Percentiles rank a stretch among this genome's conserved stretches.
Evolutionary conservation across 2,888 invertebrate species (phyloP).

Genomic region (Pherbina coryleti): DNA sequence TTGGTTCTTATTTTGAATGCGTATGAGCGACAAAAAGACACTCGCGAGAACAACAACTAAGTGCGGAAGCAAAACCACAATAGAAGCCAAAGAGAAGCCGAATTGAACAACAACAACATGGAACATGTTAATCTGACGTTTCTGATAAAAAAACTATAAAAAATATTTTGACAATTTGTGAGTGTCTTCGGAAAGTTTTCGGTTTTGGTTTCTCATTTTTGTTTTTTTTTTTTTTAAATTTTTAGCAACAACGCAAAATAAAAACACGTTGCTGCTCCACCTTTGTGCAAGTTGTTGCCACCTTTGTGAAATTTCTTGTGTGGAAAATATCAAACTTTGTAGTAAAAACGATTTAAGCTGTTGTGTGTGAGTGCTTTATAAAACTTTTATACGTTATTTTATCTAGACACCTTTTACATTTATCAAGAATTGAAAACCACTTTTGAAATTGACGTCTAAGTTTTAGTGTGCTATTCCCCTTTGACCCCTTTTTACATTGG

Average conservation of each 20-base stretch:
- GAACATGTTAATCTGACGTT: background rate
- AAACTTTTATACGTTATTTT: too few species aligned
- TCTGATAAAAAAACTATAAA: background rate
- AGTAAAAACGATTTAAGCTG: too few species aligned
- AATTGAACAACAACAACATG: background rate
- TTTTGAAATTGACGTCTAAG: too few species aligned
- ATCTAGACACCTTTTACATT: too few species aligned
- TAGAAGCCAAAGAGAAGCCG: background rate
- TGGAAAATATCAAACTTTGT: background rate
- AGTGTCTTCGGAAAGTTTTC: too few species aligned
- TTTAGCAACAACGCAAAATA: background rate
- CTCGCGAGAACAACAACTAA: background rate
- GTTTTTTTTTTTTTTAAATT: background rate
- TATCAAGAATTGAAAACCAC: too few species aligned
- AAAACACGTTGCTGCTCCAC: background rate
- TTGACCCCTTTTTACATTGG: too few species aligned
- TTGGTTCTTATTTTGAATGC: background rate
- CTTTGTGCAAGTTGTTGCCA: background rate
- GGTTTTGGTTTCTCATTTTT: background rate
- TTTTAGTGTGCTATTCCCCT: too few species aligned
- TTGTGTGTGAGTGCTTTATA: too few species aligned
- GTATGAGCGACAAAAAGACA: conserved; percentile 17
- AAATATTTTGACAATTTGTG: background rate
- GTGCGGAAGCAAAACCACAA: conserved; percentile 21
- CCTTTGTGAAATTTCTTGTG: background rate